A percentile compares a stretch with the other conserved stretches of the same genome.
Evolutionary conservation across 2,113 vertebrate genomes (phyloP).

Genomic region (Lycaon pictus): DNA sequence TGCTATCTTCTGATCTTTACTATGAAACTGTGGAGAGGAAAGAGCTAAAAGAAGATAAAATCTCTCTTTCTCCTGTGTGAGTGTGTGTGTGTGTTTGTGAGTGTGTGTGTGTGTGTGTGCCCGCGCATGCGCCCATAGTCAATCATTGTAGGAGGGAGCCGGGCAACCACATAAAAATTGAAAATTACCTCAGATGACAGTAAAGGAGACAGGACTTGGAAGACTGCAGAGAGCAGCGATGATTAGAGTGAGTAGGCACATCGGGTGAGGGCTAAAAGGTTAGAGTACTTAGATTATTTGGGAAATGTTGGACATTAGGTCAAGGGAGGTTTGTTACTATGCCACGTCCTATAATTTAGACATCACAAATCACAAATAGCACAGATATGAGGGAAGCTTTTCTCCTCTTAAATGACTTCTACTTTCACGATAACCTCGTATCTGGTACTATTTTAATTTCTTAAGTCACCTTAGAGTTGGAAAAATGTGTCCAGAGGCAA

Average conservation of each 20-base stretch:
- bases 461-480: constrained; percentile 1
- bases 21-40: neutral
- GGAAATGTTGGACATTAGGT: neutral
- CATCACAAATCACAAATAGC: constrained; percentile 27
- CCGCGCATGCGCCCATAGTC: no score
- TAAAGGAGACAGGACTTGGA: neutral
- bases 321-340: neutral
- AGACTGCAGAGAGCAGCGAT: neutral
- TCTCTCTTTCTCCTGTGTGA: neutral
- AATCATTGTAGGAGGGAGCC: neutral
- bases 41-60: constrained; percentile 65
- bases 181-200: neutral
- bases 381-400: constrained; percentile 41
- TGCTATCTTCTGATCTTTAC: constrained; percentile 67
- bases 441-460: constrained; percentile 52
- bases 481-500: constrained; percentile 40
- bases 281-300: constrained; percentile 11
- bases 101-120: neutral
- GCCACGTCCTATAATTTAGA: neutral
- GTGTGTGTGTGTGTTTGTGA: neutral
- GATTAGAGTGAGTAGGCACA: neutral
- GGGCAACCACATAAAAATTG: constrained; percentile 25
- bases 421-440: constrained; percentile 40
- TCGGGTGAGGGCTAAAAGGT: neutral
- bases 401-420: neutral